Evolutionary conservation across 2,888 invertebrate genomes (phyloP).

Genomic region (Tubulanus polymorphus): DNA sequence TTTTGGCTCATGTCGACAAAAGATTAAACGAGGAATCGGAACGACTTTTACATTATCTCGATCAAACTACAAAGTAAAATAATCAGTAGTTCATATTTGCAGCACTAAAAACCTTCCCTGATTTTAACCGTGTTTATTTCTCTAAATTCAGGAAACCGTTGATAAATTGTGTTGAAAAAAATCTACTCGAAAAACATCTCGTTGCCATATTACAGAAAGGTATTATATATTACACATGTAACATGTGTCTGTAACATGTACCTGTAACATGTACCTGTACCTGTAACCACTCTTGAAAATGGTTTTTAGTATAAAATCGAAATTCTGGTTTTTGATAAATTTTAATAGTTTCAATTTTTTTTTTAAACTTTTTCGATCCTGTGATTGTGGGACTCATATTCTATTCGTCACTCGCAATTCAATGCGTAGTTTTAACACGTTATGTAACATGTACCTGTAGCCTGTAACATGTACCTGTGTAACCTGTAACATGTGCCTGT

Average conservation of each 20-base stretch:
- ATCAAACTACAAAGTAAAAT: slow-evolving; percentile 82
- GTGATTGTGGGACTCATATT: too few relatives aligned
- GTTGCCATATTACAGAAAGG: slow-evolving; percentile 88
- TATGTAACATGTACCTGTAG: neutral
- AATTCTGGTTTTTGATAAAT: too few relatives aligned
- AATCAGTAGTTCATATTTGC: neutral
- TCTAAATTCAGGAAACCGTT: slow-evolving; percentile 48
- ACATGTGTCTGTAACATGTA: too few relatives aligned
- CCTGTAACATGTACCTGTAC: too few relatives aligned
- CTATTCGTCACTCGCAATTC: too few relatives aligned
- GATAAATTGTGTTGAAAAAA: slow-evolving; percentile 77
- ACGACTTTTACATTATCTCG: slow-evolving; percentile 86
- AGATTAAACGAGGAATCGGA: slow-evolving; percentile 90
- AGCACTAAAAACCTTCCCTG: neutral
- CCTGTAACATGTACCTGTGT: neutral
- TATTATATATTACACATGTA: slow-evolving; percentile 15
- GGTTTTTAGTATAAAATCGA: too few relatives aligned
- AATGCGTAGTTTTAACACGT: too few relatives aligned
- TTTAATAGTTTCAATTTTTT: neutral
- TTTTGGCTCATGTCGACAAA: slow-evolving; percentile 93
- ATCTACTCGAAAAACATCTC: slow-evolving; percentile 88
- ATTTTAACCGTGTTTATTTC: slow-evolving; percentile 4
- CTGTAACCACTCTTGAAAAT: too few relatives aligned
- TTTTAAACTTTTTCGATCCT: neutral
- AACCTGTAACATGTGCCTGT: neutral